Percentiles rank a stretch among this genome's conserved stretches.
Conservation (phyloP, 2,113 vertebrate species). For the Nothocercus nigrocapillus region DNA sequence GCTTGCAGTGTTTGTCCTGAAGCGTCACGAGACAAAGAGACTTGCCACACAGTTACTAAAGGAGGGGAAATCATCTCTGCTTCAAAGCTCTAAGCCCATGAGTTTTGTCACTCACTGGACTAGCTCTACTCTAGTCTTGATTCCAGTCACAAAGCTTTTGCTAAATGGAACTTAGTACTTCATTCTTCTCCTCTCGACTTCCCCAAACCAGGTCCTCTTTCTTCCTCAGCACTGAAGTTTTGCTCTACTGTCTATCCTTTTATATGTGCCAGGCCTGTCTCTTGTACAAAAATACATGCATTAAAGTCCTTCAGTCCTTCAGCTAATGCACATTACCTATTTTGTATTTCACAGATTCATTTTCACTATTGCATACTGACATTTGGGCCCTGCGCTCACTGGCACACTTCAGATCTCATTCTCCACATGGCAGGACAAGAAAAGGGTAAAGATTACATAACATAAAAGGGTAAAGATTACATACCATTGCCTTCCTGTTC, state of each 20-base stretch:
- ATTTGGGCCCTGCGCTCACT: not conserved
- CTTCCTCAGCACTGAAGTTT: not conserved
- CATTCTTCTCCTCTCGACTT: not conserved
- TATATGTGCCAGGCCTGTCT: not conserved
- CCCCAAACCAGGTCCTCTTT: not conserved
- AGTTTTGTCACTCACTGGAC: not conserved
- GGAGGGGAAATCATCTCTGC: not conserved
- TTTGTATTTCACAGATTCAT: not conserved
- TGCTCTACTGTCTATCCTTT: not conserved
- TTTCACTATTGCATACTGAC: not conserved
- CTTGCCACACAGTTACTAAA: not conserved
- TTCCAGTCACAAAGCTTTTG: not conserved
- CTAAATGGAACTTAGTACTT: not conserved
- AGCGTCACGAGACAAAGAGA: not conserved
- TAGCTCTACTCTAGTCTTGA: not conserved
- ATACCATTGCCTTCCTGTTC: constrained; percentile 41
- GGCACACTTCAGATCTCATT: not conserved
- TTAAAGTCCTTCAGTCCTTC: not conserved
- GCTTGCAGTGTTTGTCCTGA: not conserved
- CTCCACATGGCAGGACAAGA: not conserved
- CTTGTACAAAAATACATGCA: not conserved
- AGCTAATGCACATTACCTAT: not conserved
- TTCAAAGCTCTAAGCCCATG: not conserved
- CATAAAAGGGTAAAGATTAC: not conserved
- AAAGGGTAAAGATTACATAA: constrained; percentile 27